Conservation (phyloP, 2,888 invertebrate species). For the Netelia fuscicornis region DNA sequence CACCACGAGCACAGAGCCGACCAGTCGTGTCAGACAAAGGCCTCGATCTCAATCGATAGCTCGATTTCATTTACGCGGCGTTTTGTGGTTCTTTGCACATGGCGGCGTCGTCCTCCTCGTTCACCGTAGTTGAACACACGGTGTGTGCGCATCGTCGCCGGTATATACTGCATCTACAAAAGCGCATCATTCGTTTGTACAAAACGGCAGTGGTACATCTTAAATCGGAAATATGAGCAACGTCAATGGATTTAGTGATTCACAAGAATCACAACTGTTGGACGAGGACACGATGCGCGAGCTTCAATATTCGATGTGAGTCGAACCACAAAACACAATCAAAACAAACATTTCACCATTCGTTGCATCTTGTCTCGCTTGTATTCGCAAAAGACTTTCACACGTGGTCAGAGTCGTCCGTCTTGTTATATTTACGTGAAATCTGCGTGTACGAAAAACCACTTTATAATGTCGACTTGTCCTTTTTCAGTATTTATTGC, state of each 20-base stretch:
- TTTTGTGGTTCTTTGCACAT: slow-evolving; percentile 25
- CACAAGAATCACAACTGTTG: slow-evolving; percentile 72
- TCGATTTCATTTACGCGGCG: slow-evolving; percentile 15
- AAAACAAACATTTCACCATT: not conserved
- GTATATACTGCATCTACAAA: slow-evolving; percentile 15
- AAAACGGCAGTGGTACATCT: not conserved
- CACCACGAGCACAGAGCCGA: no score
- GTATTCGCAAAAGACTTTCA: not conserved
- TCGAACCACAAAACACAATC: slow-evolving; percentile 8
- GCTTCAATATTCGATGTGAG: slow-evolving; percentile 69
- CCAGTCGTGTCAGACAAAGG: slow-evolving; percentile 10
- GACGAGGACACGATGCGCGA: slow-evolving; percentile 68
- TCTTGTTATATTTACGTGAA: no score
- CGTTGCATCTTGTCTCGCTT: not conserved
- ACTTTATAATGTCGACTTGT: no score
- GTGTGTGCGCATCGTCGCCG: not conserved
- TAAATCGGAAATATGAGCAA: slow-evolving; percentile 68
- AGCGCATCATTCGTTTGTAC: not conserved
- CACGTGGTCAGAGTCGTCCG: not conserved
- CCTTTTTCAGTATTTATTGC: no score
- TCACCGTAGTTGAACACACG: not conserved
- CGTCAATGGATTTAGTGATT: slow-evolving; percentile 68
- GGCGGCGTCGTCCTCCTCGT: slow-evolving; percentile 34
- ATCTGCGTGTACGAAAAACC: no score
- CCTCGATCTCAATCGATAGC: slow-evolving; percentile 31